Conservation (phyloP, 1,140 invertebrate genomes). For the Limonius californicus region DNA sequence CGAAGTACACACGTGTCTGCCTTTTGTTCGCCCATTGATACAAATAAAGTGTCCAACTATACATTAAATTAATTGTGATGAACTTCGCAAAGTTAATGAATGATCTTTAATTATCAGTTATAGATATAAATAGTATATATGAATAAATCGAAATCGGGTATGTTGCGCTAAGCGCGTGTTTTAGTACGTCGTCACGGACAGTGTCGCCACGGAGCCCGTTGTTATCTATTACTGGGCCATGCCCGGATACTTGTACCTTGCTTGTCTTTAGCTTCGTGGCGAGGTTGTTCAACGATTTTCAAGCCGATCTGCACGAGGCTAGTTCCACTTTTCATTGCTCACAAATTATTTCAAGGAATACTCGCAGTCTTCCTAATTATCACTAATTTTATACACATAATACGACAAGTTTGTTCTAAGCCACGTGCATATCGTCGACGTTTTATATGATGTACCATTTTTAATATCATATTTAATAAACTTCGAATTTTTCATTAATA, state of each 20-base stretch:
- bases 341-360: constrained; percentile 18
- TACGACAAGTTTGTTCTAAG: constrained; percentile 3
- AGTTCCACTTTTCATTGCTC: constrained; percentile 5
- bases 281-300: neutral
- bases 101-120: constrained; percentile 42
- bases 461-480: constrained; percentile 45
- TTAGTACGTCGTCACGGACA: constrained; percentile 22
- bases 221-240: constrained; percentile 13
- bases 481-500: constrained; percentile 44
- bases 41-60: constrained; percentile 44
- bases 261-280: neutral
- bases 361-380: constrained; percentile 29
- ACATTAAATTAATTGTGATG: constrained; percentile 46
- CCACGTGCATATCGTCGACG: constrained; percentile 1
- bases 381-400: constrained; percentile 28
- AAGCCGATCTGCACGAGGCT: neutral
- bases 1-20: constrained; percentile 42
- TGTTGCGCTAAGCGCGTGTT: constrained; percentile 32
- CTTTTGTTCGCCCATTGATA: constrained; percentile 46
- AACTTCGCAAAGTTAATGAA: constrained; percentile 45
- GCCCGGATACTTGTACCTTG: neutral
- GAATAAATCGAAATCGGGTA: constrained; percentile 35
- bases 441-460: constrained; percentile 38
- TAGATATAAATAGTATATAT: constrained; percentile 40
- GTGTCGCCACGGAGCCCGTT: constrained; percentile 1